These are phyloP conservation scores for Sciurus niger DNA, from an alignment of 2,113 vertebrate genomes.

Conservation along the genomic window DNA sequence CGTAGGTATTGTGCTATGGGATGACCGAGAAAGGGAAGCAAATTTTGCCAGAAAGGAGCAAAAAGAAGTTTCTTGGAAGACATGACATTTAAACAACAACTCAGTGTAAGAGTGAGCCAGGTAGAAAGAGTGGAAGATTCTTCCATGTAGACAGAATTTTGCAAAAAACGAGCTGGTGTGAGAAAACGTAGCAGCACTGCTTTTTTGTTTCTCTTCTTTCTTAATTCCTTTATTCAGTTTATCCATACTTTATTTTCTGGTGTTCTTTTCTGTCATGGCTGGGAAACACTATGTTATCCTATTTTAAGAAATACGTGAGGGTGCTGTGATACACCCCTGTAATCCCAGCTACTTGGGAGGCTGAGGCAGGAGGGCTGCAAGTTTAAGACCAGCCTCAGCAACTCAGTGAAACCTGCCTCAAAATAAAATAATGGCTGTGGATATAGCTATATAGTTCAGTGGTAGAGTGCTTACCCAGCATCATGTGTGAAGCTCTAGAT, in stretches of 20 bases:
- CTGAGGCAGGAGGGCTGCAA: not conserved
- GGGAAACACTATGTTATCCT: not conserved
- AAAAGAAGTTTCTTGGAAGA: constrained; percentile 5
- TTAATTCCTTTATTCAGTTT: not conserved
- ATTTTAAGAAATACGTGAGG: not conserved
- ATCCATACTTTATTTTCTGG: constrained; percentile 12
- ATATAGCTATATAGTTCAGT: not conserved
- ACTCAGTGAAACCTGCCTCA: not conserved
- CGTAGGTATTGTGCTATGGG: not conserved
- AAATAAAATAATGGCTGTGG: not conserved
- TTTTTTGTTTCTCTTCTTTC: not conserved
- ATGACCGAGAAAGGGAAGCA: not conserved
- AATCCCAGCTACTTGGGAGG: not conserved
- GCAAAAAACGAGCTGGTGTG: not conserved
- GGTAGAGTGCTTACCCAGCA: not conserved
- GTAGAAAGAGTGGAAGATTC: not conserved
- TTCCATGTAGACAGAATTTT: constrained; percentile 2
- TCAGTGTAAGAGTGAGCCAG: not conserved
- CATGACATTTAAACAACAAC: not conserved
- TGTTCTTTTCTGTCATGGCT: constrained; percentile 24
- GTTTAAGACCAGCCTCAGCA: not conserved
- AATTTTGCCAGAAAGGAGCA: not conserved
- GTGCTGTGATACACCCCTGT: not conserved
- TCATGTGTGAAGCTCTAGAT: not conserved
- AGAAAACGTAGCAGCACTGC: not conserved